Evolutionary conservation across 1,140 invertebrate genomes (phyloP).

Genomic region (Dendrolimus kikuchii): DNA sequence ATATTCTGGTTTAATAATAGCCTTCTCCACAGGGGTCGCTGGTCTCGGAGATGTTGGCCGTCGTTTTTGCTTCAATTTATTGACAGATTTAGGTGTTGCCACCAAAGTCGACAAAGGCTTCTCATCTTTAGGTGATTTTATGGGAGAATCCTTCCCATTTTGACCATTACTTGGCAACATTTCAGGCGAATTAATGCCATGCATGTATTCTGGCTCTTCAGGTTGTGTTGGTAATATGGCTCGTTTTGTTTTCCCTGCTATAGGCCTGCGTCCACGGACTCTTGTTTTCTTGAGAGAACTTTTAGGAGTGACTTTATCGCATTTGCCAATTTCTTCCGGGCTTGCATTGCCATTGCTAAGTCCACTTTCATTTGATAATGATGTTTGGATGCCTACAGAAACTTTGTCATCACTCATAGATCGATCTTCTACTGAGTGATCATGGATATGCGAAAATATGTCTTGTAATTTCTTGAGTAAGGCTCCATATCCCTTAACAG

Average conservation of each 20-base stretch:
- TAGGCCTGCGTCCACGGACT: conserved; percentile 49
- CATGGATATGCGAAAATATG: conserved; percentile 54
- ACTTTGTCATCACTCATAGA: conserved; percentile 47
- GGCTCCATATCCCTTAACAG: conserved; percentile 60
- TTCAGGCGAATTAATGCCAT: conserved; percentile 68
- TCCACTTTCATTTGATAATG: conserved; percentile 28
- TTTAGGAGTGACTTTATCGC: conserved; percentile 61
- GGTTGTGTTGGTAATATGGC: conserved; percentile 56
- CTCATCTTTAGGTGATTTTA: conserved; percentile 51
- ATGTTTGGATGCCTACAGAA: conserved; percentile 51
- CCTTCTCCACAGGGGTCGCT: conserved; percentile 56
- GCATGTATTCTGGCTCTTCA: conserved; percentile 56
- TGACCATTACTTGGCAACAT: conserved; percentile 61
- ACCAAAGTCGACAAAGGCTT: conserved; percentile 42
- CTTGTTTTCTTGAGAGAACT: conserved; percentile 66
- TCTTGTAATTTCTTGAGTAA: conserved; percentile 63
- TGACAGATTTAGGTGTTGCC: conserved; percentile 55
- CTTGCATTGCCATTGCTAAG: conserved; percentile 58
- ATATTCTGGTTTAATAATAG: conserved; percentile 44
- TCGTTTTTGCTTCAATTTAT: conserved; percentile 54
- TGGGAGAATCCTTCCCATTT: conserved; percentile 34
- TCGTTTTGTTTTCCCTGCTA: conserved; percentile 59
- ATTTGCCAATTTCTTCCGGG: conserved; percentile 59
- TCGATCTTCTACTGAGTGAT: conserved; percentile 42
- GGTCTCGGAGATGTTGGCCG: conserved; percentile 53